A percentile compares a stretch with the other conserved stretches of the same genome.
These are phyloP conservation scores for Omphaloscelis lunosa DNA, from an alignment of 2,888 invertebrate genomes.

Conservation along the genomic window DNA sequence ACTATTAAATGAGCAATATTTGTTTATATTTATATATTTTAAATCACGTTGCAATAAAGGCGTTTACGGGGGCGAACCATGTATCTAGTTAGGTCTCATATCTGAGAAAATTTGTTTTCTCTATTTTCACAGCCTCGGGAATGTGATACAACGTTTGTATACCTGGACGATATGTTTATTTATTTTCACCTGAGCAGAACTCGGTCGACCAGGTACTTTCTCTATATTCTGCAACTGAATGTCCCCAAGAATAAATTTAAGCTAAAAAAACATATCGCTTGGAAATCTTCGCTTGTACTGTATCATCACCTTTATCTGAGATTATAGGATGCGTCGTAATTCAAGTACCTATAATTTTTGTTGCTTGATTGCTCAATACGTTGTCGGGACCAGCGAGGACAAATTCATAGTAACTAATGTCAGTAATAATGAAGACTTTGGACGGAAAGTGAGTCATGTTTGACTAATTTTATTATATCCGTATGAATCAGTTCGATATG, in stretches of 20 bases:
- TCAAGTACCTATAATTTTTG: conserved; percentile 73
- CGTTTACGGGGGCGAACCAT: too few relatives aligned
- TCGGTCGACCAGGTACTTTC: background rate
- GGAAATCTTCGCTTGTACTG: conserved; percentile 26
- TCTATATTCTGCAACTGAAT: background rate
- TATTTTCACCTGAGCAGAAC: too few relatives aligned
- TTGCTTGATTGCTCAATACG: conserved; percentile 70
- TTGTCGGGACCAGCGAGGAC: conserved; percentile 75
- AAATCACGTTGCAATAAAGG: too few relatives aligned
- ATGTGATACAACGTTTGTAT: too few relatives aligned
- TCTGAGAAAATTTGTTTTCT: too few relatives aligned
- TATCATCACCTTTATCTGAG: conserved; percentile 41
- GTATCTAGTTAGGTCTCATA: too few relatives aligned
- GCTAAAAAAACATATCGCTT: background rate
- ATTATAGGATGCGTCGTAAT: conserved; percentile 74
- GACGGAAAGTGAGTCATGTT: conserved; percentile 77
- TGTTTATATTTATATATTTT: too few relatives aligned
- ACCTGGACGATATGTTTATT: too few relatives aligned
- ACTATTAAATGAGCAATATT: too few relatives aligned
- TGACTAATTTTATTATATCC: conserved; percentile 73
- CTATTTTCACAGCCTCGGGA: too few relatives aligned
- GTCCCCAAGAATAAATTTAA: background rate
- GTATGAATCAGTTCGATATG: conserved; percentile 69
- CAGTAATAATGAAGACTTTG: conserved; percentile 66
- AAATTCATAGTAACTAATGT: conserved; percentile 59